These are phyloP conservation scores for Phenganax stokvisi DNA, from an alignment of 92 coral and sea anemone species.

Conservation along the genomic window DNA sequence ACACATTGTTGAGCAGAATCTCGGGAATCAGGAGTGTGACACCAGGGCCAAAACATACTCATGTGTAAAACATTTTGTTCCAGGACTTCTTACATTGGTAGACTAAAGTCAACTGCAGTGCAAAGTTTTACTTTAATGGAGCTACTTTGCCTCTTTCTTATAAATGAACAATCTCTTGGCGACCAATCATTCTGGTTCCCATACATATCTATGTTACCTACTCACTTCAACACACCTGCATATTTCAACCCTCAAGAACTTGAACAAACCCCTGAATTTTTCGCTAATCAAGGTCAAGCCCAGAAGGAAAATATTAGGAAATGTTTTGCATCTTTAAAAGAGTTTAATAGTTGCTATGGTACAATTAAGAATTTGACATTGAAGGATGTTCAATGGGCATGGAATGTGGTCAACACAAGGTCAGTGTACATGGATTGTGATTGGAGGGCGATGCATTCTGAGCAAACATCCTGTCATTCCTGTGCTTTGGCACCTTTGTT, in stretches of 20 bases:
- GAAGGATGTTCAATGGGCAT: constrained; percentile 85
- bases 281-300: constrained; percentile 32
- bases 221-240: constrained; percentile 68
- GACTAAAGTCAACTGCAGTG: not conserved
- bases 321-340: constrained; percentile 42
- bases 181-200: constrained; percentile 79
- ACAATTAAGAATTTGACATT: constrained; percentile 40
- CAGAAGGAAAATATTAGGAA: constrained; percentile 49
- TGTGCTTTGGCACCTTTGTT: constrained; percentile 83
- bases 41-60: not conserved
- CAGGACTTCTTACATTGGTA: not conserved
- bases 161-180: constrained; percentile 59
- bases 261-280: constrained; percentile 43
- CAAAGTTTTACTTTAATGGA: constrained; percentile 1
- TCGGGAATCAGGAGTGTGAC: no score
- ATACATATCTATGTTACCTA: constrained; percentile 66
- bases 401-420: constrained; percentile 89
- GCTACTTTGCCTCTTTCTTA: constrained; percentile 59
- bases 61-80: not conserved
- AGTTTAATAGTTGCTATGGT: not conserved
- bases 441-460: not conserved
- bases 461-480: constrained; percentile 42
- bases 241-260: constrained; percentile 59
- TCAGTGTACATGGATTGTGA: constrained; percentile 61
- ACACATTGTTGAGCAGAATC: no score